phyloP scores from a whole-genome alignment of 2,888 invertebrate species.

The Platynereis dumerilii region DNA sequence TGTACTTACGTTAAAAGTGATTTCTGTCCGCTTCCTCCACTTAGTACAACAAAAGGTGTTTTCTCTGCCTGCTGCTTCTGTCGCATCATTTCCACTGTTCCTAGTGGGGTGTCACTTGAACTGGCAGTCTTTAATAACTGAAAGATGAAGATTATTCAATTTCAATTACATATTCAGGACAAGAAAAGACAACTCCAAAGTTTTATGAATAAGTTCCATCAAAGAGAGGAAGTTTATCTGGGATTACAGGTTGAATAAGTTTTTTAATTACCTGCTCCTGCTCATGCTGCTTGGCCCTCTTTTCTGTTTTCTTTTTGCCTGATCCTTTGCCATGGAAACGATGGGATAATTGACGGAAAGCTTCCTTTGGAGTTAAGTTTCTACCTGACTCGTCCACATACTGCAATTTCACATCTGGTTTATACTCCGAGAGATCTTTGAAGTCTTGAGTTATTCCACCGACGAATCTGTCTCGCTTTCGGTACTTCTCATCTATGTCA shows the following conservation, averaged over 20 bases:
- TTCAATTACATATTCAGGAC: not conserved
- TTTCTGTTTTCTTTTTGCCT: constrained; percentile 97
- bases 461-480: constrained; percentile 52
- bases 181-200: not conserved
- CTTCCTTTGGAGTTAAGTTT: constrained; percentile 91
- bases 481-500: constrained; percentile 62
- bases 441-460: constrained; percentile 87
- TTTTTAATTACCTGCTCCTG: constrained; percentile 90
- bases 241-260: too few species aligned
- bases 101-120: constrained; percentile 95
- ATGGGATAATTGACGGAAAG: constrained; percentile 91
- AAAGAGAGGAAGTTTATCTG: too few species aligned
- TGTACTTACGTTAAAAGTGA: constrained; percentile 21
- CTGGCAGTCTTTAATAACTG: constrained; percentile 96
- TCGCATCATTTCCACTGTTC: constrained; percentile 90
- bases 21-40: constrained; percentile 69
- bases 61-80: constrained; percentile 95
- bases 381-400: constrained; percentile 97
- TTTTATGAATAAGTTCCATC: too few species aligned
- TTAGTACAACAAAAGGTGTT: constrained; percentile 89
- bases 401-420: constrained; percentile 92
- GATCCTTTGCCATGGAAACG: constrained; percentile 99
- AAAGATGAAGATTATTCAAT: constrained; percentile 28
- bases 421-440: constrained; percentile 87
- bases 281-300: constrained; percentile 90